Conservation (phyloP, 2,797 vertebrate genomes). For the Trachops cirrhosus region DNA sequence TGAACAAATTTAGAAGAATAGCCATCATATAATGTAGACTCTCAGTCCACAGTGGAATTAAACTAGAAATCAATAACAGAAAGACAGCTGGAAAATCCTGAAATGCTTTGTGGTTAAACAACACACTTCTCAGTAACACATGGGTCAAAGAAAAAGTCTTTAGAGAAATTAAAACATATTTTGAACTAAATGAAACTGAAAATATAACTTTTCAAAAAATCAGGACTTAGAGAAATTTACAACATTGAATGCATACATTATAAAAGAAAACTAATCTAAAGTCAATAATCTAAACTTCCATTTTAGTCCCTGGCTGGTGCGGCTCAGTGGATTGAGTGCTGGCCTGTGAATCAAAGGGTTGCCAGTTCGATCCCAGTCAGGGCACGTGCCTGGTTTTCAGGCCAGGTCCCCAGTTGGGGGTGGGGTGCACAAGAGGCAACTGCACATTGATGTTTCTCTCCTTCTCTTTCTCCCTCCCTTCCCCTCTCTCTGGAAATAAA, state of each 20-base stretch:
- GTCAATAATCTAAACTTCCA: not conserved
- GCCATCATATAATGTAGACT: not conserved
- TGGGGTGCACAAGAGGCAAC: too few species aligned
- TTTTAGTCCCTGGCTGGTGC: not conserved
- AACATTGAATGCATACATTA: not conserved
- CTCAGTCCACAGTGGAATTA: not conserved
- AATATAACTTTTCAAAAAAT: not conserved
- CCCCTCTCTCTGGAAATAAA: too few species aligned
- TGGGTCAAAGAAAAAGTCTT: not conserved
- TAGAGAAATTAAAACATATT: not conserved
- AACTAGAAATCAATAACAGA: not conserved
- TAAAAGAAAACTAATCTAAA: not conserved
- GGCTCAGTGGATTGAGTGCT: too few species aligned
- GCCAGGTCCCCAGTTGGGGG: too few species aligned
- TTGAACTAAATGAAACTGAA: not conserved
- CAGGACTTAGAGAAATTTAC: not conserved
- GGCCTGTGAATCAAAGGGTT: too few species aligned
- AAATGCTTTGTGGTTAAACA: not conserved
- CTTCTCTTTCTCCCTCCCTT: too few species aligned
- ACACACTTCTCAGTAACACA: not conserved
- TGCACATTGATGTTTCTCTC: too few species aligned
- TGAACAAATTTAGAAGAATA: not conserved
- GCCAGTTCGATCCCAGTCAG: too few species aligned
- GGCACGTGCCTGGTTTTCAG: too few species aligned
- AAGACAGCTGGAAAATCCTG: not conserved